Base-by-base conservation (phyloP, 2,888 invertebrate species). In the Chloroclystis v-ata region DNA sequence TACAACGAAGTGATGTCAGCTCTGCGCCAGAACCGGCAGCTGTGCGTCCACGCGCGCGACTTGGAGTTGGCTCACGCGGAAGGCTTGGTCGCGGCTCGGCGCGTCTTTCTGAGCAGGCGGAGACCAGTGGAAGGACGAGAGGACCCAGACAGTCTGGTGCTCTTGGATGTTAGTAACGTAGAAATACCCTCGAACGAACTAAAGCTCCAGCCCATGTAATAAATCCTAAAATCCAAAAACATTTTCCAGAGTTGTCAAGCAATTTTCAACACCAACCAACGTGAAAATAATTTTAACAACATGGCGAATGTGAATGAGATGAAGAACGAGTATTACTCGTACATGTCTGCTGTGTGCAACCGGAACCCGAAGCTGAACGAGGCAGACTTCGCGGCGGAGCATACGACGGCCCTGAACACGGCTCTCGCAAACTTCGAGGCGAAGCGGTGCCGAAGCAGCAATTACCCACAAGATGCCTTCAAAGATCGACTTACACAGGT, bases 261-360 rank as follows among this genome's bases (percentile, higher is more conserved):
- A 12, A 47, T 38, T 35, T 25, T 42, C 10, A n/a, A 7, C 14
- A 26, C 44, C 45, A 4, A 28, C 10, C 20, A 9, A 13, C 4
- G 9, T 39, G n/a, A 28, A 6, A 57, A 57, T 35, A 37, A 49
- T 5, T 37, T 45, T 1, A 54, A 58, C 28, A 58, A 56, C 38
- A 39, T 43, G 14, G 20, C 41, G 1, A 37, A 43, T 2, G 38
- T 30, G 2, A 50, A 33, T n/a, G 50, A 52, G 7, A 29, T 56
- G 10, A 33, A 38, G 14, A 28, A 13, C n/a, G 37, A 43, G 0
- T 58, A 56, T 14, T 28, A 37, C 9, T 20, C 41, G 2, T 25
- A 8, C 9, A 52, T 58, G 52, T 30, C 43, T n/a, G 4, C 13
- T 4, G 20, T 38, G 6, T 50, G 54, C 39, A 42, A 33, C 20